Evolutionary conservation across 2,888 invertebrate species (phyloP).

Genomic region (Dolichomitus sp.): DNA sequence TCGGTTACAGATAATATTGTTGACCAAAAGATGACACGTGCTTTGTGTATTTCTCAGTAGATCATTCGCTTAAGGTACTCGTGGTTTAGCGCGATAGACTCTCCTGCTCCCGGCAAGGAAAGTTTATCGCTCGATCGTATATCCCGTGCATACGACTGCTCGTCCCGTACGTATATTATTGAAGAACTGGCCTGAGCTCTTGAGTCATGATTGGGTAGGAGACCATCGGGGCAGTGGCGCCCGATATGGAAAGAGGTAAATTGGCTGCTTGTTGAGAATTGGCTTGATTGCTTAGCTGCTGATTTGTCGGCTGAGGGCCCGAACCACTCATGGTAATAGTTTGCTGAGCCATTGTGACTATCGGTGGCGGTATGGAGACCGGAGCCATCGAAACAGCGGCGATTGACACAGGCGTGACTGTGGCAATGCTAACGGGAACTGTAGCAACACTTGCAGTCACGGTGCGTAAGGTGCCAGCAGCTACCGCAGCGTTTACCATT

Average conservation of each 20-base stretch:
- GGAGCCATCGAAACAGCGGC: constrained; percentile 88
- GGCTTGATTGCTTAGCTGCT: constrained; percentile 81
- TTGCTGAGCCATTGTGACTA: constrained; percentile 88
- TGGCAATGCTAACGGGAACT: constrained; percentile 89
- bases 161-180: constrained; percentile 68
- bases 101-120: constrained; percentile 30
- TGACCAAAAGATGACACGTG: not conserved
- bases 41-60: not conserved
- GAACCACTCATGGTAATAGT: constrained; percentile 84
- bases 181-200: constrained; percentile 83
- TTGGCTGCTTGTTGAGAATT: constrained; percentile 85
- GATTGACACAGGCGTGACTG: constrained; percentile 89
- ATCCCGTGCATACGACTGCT: constrained; percentile 31
- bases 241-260: constrained; percentile 88
- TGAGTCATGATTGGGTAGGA: constrained; percentile 91
- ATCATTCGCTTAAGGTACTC: constrained; percentile 40
- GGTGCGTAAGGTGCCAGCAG: constrained; percentile 86
- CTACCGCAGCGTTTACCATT: constrained; percentile 85
- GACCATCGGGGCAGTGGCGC: constrained; percentile 89
- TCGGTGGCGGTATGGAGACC: constrained; percentile 87
- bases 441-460: constrained; percentile 89
- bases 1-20: constrained; percentile 1
- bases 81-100: constrained; percentile 50
- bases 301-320: constrained; percentile 82
- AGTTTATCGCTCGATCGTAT: constrained; percentile 34